Conservation (phyloP, 2,888 invertebrate genomes). For the Eutolmus rufibarbis region DNA sequence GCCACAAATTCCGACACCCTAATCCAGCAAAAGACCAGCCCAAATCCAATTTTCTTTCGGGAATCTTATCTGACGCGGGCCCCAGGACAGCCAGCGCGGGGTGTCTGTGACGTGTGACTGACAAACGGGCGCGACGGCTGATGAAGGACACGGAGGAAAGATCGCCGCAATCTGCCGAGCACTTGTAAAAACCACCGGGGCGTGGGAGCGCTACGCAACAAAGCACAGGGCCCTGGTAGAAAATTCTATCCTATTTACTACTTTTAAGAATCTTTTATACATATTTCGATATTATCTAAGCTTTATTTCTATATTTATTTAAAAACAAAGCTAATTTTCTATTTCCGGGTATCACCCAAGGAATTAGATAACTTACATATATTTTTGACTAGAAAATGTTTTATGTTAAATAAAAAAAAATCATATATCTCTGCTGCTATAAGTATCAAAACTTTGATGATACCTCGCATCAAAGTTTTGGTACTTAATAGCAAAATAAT, state of each 20-base stretch:
- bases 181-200: slow-evolving; percentile 4
- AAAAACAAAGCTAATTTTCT: no score
- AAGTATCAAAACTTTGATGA: no score
- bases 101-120: slow-evolving; percentile 39
- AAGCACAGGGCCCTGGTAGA: neutral
- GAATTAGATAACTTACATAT: no score
- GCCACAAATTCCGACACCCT: slow-evolving; percentile 6
- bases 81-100: neutral
- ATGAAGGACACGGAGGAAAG: slow-evolving; percentile 26
- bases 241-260: neutral
- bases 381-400: no score
- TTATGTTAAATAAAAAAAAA: no score
- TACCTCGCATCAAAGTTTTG: no score
- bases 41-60: slow-evolving; percentile 24
- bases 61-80: slow-evolving; percentile 38
- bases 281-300: no score
- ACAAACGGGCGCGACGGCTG: slow-evolving; percentile 23
- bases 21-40: slow-evolving; percentile 19
- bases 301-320: no score
- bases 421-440: no score
- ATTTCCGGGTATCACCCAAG: no score
- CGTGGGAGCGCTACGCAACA: neutral
- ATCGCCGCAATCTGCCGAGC: neutral
- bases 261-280: no score
- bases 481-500: no score